Percentiles rank a stretch among this genome's conserved stretches.
These are phyloP conservation scores for Eilema sororculum DNA, from an alignment of 2,888 invertebrate genomes.

Conservation along the genomic window DNA sequence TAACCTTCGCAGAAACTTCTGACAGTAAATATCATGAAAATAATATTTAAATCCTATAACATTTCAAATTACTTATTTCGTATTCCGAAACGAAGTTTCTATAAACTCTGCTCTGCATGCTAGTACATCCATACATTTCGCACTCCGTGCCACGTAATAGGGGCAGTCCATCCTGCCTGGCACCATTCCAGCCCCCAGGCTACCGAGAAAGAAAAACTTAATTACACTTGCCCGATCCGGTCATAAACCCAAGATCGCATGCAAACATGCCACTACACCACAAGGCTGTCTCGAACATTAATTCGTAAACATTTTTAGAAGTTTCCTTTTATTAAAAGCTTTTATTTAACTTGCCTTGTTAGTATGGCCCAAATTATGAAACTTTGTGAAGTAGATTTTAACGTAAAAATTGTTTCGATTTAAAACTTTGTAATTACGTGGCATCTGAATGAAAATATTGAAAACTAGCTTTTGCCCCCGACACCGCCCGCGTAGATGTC, in stretches of 20 bases:
- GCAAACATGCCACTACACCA: background rate
- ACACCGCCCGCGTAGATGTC: no score
- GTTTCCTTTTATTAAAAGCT: constrained; percentile 21
- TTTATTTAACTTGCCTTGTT: background rate
- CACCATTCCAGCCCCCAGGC: background rate
- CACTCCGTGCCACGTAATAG: background rate
- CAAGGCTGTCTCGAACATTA: constrained; percentile 31
- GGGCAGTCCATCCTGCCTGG: background rate
- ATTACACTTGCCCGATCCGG: background rate
- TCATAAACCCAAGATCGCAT: background rate
- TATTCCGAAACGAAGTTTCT: background rate
- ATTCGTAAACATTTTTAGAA: constrained; percentile 31
- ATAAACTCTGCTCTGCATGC: background rate
- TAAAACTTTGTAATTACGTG: no score
- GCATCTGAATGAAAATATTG: no score
- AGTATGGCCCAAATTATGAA: no score
- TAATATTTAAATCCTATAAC: no score
- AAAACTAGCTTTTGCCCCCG: no score
- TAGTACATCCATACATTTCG: background rate
- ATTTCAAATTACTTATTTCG: no score
- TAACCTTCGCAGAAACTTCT: no score
- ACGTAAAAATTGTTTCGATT: no score
- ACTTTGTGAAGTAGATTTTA: no score
- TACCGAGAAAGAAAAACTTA: constrained; percentile 4
- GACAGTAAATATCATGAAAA: no score